phyloP scores from a whole-genome alignment of 2,113 vertebrate species.

The Oplegnathus fasciatus region DNA sequence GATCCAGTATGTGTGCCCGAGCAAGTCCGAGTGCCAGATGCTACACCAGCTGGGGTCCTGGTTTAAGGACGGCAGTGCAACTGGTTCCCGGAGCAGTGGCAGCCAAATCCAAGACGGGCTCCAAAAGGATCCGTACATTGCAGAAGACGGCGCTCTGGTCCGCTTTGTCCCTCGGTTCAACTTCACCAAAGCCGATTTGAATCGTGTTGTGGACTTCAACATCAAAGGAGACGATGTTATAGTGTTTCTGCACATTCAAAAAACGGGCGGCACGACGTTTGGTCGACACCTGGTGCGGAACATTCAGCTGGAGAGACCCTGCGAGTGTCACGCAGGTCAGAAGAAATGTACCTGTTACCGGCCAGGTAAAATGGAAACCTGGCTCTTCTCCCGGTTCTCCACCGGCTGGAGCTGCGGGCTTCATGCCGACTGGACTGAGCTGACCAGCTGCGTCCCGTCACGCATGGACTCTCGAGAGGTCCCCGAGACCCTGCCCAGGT shows the following conservation, averaged over 20 bases:
- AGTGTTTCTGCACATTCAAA: slow-evolving; percentile 90
- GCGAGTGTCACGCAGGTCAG: slow-evolving; percentile 95
- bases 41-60: slow-evolving; percentile 85
- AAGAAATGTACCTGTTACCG: slow-evolving; percentile 97
- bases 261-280: slow-evolving; percentile 92
- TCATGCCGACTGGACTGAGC: slow-evolving; percentile 90
- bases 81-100: slow-evolving; percentile 43
- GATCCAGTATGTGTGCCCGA: slow-evolving; percentile 95
- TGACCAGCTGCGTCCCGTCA: slow-evolving; percentile 90
- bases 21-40: slow-evolving; percentile 91
- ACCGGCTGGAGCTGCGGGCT: slow-evolving; percentile 92
- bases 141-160: slow-evolving; percentile 90
- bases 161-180: slow-evolving; percentile 93
- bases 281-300: slow-evolving; percentile 94
- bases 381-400: slow-evolving; percentile 92
- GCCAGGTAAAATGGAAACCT: slow-evolving; percentile 95
- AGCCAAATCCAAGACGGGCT: slow-evolving; percentile 40
- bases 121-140: slow-evolving; percentile 90
- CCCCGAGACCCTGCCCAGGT: slow-evolving; percentile 87
- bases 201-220: slow-evolving; percentile 90
- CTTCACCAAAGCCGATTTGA: slow-evolving; percentile 90
- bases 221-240: slow-evolving; percentile 95
- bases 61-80: slow-evolving; percentile 60
- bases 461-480: slow-evolving; percentile 88
- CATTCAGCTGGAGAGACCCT: slow-evolving; percentile 96